phyloP scores from a whole-genome alignment of 2,888 invertebrate species.

The Liopterus haemorrhoidalis region DNA sequence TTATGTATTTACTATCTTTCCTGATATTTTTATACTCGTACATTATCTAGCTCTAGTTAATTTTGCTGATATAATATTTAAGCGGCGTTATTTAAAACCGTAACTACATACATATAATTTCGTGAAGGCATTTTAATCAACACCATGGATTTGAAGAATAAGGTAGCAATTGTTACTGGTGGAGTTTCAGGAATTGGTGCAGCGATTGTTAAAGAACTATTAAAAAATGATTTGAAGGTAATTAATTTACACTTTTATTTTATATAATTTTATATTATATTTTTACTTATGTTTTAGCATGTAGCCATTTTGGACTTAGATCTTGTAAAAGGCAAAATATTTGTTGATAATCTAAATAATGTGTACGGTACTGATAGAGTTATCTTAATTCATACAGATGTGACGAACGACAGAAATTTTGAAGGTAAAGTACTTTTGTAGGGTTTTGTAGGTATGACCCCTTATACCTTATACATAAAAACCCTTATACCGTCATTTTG shows the following conservation, averaged over 20 bases:
- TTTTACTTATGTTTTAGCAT: slow-evolving; percentile 17
- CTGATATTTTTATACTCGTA: no score
- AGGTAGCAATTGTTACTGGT: slow-evolving; percentile 41
- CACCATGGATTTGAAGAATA: slow-evolving; percentile 16
- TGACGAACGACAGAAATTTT: slow-evolving; percentile 16
- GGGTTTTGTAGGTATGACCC: no score
- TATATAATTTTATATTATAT: not conserved
- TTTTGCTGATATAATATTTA: no score
- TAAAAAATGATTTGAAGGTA: slow-evolving; percentile 39
- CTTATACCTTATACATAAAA: no score
- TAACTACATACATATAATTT: no score
- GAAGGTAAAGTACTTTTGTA: no score
- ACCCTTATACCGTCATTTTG: no score
- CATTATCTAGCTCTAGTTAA: no score
- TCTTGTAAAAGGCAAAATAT: slow-evolving; percentile 10
- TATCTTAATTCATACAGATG: slow-evolving; percentile 22
- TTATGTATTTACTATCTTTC: no score
- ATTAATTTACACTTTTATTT: slow-evolving; percentile 2
- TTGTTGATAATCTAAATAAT: slow-evolving; percentile 9
- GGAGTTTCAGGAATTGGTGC: slow-evolving; percentile 48
- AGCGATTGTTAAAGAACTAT: slow-evolving; percentile 41
- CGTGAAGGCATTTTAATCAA: not conserved
- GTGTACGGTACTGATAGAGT: slow-evolving; percentile 16
- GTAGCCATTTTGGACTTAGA: slow-evolving; percentile 23
- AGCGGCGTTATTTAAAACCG: no score